A percentile compares a stretch with the other conserved stretches of the same genome.
Conservation (phyloP, 2,888 invertebrate genomes). For the Phytoseiulus persimilis region DNA sequence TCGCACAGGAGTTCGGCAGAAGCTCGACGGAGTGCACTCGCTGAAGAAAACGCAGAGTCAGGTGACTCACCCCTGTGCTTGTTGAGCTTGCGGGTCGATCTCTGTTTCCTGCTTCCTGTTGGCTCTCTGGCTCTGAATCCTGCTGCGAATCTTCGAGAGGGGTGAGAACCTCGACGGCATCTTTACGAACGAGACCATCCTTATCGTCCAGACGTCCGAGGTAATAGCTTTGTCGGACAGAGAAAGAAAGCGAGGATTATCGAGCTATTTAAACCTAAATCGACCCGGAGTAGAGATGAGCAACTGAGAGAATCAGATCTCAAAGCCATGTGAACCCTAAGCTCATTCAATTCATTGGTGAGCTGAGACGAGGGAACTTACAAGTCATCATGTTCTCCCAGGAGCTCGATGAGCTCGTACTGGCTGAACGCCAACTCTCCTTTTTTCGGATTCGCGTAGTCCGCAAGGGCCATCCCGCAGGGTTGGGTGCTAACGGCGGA, state of each 20-base stretch:
- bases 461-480: not conserved
- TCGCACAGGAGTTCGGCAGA: too few species aligned
- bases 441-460: not conserved
- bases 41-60: too few species aligned
- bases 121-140: slow-evolving; percentile 22
- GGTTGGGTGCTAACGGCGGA: not conserved
- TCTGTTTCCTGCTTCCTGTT: not conserved
- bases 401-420: slow-evolving; percentile 27
- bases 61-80: not conserved
- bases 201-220: slow-evolving; percentile 24
- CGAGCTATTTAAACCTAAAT: not conserved
- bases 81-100: not conserved
- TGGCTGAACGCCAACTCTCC: slow-evolving; percentile 18
- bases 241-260: not conserved
- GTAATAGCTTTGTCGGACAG: not conserved
- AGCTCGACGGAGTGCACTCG: too few species aligned
- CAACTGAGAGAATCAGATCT: too few species aligned
- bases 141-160: slow-evolving; percentile 30
- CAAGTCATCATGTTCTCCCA: slow-evolving; percentile 10
- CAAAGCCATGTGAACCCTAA: too few species aligned
- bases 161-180: slow-evolving; percentile 23
- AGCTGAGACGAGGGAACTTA: too few species aligned
- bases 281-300: too few species aligned
- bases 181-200: slow-evolving; percentile 32
- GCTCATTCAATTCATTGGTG: too few species aligned